phyloP scores from a whole-genome alignment of 30 jellyfish, hydroid and myxozoan species.

The Turritopsis dohrnii region DNA sequence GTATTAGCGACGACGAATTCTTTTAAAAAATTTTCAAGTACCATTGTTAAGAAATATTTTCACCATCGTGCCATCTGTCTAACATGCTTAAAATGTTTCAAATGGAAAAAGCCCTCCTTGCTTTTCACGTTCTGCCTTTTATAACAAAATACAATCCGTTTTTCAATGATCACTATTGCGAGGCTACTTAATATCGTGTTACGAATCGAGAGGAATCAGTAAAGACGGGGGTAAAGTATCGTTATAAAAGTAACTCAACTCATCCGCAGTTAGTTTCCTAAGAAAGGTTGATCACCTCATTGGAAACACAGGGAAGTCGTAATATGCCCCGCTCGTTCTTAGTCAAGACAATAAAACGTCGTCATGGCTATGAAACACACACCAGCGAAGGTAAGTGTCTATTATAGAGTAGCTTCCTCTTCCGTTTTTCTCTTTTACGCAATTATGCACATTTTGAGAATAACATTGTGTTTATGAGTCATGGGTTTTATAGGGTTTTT shows the following conservation, averaged over 20 bases:
- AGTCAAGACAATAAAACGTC: neutral
- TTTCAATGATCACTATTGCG: neutral
- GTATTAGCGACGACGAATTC: neutral
- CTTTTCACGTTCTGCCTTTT: neutral
- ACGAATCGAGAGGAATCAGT: neutral
- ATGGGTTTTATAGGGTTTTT: too few relatives aligned
- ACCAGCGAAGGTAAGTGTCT: neutral
- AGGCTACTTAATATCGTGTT: neutral
- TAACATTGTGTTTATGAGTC: too few relatives aligned
- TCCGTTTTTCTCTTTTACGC: too few relatives aligned
- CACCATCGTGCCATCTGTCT: neutral
- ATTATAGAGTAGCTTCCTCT: neutral
- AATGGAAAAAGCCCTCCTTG: neutral
- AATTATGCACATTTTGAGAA: too few relatives aligned
- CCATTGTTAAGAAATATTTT: neutral
- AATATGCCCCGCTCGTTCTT: constrained; percentile 8
- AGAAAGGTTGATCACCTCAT: neutral
- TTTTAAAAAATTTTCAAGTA: neutral
- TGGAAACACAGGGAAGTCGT: neutral
- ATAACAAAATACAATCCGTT: neutral
- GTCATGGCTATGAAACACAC: neutral
- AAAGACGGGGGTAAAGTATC: neutral
- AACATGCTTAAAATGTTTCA: neutral
- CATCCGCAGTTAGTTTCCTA: neutral
- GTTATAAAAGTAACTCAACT: neutral